Conservation (phyloP, 1,140 invertebrate genomes). For the Campoletis sonorensis region DNA sequence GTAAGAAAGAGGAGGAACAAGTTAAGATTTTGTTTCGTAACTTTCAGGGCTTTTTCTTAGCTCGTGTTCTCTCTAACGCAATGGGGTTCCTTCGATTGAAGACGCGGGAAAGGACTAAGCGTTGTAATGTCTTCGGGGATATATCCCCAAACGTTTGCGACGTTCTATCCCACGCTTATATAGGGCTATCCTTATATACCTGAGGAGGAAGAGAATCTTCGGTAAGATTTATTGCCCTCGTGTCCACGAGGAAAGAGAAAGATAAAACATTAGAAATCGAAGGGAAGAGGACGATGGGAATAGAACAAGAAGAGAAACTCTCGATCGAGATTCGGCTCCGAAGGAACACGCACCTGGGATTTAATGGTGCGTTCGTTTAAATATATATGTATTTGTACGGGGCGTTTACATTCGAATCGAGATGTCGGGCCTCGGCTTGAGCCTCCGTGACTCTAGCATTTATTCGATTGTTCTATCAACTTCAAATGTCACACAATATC, state of each 20-base stretch:
- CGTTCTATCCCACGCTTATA: constrained; percentile 43
- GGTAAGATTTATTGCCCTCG: constrained; percentile 56
- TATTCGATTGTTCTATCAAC: background rate
- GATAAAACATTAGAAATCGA: background rate
- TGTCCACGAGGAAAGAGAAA: background rate
- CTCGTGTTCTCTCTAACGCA: constrained; percentile 1
- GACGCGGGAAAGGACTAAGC: background rate
- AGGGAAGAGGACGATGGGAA: background rate
- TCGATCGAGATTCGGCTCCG: constrained; percentile 37
- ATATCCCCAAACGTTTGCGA: background rate
- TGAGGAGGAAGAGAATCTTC: constrained; percentile 50
- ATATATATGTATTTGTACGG: background rate
- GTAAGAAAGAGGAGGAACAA: background rate
- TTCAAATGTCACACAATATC: too few relatives aligned
- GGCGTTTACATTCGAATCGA: background rate
- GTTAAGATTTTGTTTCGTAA: constrained; percentile 13
- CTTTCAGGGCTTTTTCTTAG: background rate
- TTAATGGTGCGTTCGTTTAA: constrained; percentile 57
- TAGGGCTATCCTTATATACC: constrained; percentile 51
- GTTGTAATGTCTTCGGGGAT: constrained; percentile 14
- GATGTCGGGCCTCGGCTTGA: background rate
- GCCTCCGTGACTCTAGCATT: background rate
- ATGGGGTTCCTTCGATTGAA: constrained; percentile 13
- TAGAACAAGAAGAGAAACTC: background rate
- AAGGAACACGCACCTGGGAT: constrained; percentile 53